These are phyloP conservation scores for Drosophila hamatofila DNA, from an alignment of 2,888 invertebrate genomes.

Conservation along the genomic window DNA sequence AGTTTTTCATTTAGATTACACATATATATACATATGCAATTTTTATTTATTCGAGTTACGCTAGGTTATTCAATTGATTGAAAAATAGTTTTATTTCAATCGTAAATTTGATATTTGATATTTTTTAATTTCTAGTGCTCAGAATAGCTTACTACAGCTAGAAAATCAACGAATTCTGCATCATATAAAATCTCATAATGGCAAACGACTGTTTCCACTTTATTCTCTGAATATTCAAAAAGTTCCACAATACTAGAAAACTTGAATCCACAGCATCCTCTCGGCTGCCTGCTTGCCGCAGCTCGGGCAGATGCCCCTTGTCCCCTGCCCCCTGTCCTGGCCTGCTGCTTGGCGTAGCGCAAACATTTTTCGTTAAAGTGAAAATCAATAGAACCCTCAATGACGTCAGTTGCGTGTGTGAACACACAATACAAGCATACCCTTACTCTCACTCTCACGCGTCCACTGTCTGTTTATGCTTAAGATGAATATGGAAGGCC, in stretches of 20 bases:
- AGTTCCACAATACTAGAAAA: constrained; percentile 6
- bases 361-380: constrained; percentile 58
- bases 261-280: constrained; percentile 11
- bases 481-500: constrained; percentile 45
- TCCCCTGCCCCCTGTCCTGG: constrained; percentile 20
- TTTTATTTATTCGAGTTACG: too few relatives aligned
- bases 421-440: constrained; percentile 34
- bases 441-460: constrained; percentile 16
- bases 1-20: too few relatives aligned
- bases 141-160: too few relatives aligned
- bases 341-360: constrained; percentile 16
- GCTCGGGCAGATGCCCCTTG: constrained; percentile 59
- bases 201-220: too few relatives aligned
- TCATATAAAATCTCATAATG: too few relatives aligned
- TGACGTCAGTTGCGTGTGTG: constrained; percentile 79
- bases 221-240: not conserved
- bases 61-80: too few relatives aligned
- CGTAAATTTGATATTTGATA: too few relatives aligned
- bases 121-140: too few relatives aligned
- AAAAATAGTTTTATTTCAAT: too few relatives aligned
- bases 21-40: too few relatives aligned
- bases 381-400: constrained; percentile 84
- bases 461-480: constrained; percentile 18
- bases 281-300: not conserved
- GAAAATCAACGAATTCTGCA: too few relatives aligned